Percentiles rank a stretch among this genome's conserved stretches.
Evolutionary conservation across 2,888 invertebrate genomes (phyloP).

Genomic region (Lacanobia wlatinum): DNA sequence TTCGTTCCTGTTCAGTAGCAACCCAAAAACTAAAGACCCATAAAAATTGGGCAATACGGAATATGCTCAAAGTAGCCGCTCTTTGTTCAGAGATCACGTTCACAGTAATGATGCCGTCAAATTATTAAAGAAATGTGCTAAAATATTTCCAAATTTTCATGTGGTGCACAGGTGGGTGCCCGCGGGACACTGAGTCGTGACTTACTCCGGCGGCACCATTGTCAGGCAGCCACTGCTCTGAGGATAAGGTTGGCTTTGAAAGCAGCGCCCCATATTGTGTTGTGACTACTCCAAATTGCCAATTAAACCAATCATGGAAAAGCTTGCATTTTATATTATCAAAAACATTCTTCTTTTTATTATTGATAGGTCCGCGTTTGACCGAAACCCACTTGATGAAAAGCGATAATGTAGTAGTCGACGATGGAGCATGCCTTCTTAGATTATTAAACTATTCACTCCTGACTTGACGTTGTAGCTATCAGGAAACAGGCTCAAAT

Average conservation of each 20-base stretch:
- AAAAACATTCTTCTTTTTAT: background rate
- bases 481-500: background rate
- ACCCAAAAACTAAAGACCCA: slow-evolving; percentile 33
- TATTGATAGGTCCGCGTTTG: background rate
- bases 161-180: slow-evolving; percentile 87
- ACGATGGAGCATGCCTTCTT: too few species aligned
- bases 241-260: slow-evolving; percentile 74
- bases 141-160: slow-evolving; percentile 80
- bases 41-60: slow-evolving; percentile 46
- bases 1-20: slow-evolving; percentile 37
- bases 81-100: slow-evolving; percentile 78
- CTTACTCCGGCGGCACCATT: slow-evolving; percentile 82
- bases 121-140: slow-evolving; percentile 77
- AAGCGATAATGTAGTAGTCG: too few species aligned
- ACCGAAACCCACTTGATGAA: too few species aligned
- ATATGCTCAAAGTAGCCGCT: slow-evolving; percentile 71
- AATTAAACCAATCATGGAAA: slow-evolving; percentile 74
- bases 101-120: slow-evolving; percentile 78
- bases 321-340: slow-evolving; percentile 15
- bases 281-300: slow-evolving; percentile 77
- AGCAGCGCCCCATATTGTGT: slow-evolving; percentile 71
- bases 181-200: slow-evolving; percentile 84
- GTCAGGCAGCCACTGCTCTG: slow-evolving; percentile 80
- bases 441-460: too few species aligned
- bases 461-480: too few species aligned